phyloP scores from a whole-genome alignment of 2,113 vertebrate genomes.

The Herpetotheres cachinnans region DNA sequence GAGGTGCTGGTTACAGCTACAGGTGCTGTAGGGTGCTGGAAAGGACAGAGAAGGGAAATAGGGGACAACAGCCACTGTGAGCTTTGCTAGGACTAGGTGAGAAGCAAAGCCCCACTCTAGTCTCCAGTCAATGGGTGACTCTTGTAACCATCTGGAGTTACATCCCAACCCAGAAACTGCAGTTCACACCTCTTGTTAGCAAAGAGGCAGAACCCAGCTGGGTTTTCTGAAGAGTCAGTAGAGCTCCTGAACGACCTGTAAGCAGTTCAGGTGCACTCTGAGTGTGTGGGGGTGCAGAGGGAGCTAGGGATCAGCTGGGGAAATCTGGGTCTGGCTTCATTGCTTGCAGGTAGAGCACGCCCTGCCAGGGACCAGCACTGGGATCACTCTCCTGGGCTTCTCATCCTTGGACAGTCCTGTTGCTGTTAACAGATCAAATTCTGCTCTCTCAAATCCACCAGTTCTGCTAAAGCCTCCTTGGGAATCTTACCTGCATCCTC shows the following conservation, averaged over 20 bases:
- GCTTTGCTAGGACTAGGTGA: not conserved
- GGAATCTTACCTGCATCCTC: not conserved
- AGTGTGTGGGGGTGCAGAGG: fast-evolving
- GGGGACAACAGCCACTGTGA: fast-evolving
- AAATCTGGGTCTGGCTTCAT: not conserved
- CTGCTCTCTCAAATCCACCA: not conserved
- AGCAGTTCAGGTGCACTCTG: fast-evolving
- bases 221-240: not conserved
- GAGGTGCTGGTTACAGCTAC: too few species aligned
- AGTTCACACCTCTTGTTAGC: not conserved
- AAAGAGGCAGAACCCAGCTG: not conserved
- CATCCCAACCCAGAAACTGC: not conserved
- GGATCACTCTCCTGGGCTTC: not conserved
- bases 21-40: not conserved
- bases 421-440: not conserved
- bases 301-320: not conserved
- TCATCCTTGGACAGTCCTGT: not conserved
- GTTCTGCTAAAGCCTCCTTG: not conserved
- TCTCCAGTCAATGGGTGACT: not conserved
- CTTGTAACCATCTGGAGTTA: not conserved
- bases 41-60: not conserved
- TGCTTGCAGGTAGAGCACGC: not conserved
- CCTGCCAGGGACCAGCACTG: too few species aligned
- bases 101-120: not conserved
- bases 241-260: not conserved